Percentiles rank a stretch among this genome's conserved stretches.
Evolutionary conservation across 2,888 invertebrate genomes (phyloP).

Genomic region (Lobophora halterata): DNA sequence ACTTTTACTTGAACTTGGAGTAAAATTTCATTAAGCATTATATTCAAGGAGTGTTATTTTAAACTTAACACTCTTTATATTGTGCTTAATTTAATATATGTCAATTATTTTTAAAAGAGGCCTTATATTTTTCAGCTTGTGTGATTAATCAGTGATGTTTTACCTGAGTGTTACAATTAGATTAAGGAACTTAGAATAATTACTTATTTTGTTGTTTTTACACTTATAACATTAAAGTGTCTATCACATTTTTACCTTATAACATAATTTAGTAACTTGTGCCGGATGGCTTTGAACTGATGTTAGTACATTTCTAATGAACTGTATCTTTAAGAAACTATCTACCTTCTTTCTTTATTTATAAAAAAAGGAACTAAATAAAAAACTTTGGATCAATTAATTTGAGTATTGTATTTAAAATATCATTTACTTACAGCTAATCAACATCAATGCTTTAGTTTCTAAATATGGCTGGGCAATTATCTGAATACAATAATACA

Average conservation of each 20-base stretch:
- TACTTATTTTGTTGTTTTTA: constrained; percentile 1
- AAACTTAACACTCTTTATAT: too few relatives aligned
- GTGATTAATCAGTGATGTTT: too few relatives aligned
- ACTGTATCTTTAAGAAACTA: constrained; percentile 9
- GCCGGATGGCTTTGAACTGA: constrained; percentile 5
- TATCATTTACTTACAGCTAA: too few relatives aligned
- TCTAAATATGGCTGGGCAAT: constrained; percentile 1
- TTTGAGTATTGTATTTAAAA: constrained; percentile 6
- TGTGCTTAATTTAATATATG: too few relatives aligned
- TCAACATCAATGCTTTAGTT: neutral
- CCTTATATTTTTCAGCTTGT: too few relatives aligned
- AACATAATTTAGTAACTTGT: constrained; percentile 9
- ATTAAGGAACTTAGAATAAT: constrained; percentile 10
- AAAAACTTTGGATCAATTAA: constrained; percentile 12
- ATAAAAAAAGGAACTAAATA: constrained; percentile 12
- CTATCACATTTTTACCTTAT: constrained; percentile 6
- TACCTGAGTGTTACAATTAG: constrained; percentile 21
- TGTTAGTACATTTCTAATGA: constrained; percentile 8
- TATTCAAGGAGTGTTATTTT: too few relatives aligned
- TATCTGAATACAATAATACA: constrained; percentile 3
- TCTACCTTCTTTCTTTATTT: constrained; percentile 7
- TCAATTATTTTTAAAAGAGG: too few relatives aligned
- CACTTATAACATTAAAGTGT: constrained; percentile 4
- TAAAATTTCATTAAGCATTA: too few relatives aligned
- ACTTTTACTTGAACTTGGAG: too few relatives aligned